Evolutionary conservation across 2,888 invertebrate genomes (phyloP), one percentile per base, ranked within the genome.

Genomic region (Anagyrus pseudococci): DNA sequence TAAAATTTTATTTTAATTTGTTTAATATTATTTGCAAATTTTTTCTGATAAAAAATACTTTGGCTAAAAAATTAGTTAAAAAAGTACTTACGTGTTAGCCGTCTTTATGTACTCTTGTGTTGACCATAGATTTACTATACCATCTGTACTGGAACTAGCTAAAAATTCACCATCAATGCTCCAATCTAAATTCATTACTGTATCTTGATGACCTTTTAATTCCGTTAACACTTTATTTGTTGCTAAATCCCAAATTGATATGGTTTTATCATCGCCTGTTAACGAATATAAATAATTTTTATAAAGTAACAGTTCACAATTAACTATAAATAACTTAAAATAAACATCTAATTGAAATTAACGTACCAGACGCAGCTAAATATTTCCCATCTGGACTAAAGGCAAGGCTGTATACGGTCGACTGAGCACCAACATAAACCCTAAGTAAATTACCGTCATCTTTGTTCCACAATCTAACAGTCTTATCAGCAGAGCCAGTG

Each of bases 401-500:
- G 23, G 90, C 88, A 60, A 96, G 82, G 59, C 89, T 84, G 64
- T 90, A 87, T 23, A 96, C 86, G 1, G 88, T 85, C 26, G 89
- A 90, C 69, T 90, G 87, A 72, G 93, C 91, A 10, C 92, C 94
- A 47, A 88, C 85, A 69, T 94, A 88, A 43, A 96, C 87, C 57
- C 97, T 86, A 68, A 94, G 88, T 53, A 93, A 84, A 70, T 89
- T 89, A 13, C 92, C 94, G 75, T 92, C 92, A 66, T 91, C 89
- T 56, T 93, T 87, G 70, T 88, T 89, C 96, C 96, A 97, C 73
- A 97, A 82, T 33, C 96, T 87, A 50, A 96, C 89, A 41, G 91
- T 91, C 77, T 90, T 90, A 83, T 97, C 97, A n/a, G 90, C 87
- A 1, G 96, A 93, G 10, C 95, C 96, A 0, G 94, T 93, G 40